A percentile compares a stretch with the other conserved stretches of the same genome.
Conservation (phyloP, 2,113 vertebrate genomes). For the Tyto alba region DNA sequence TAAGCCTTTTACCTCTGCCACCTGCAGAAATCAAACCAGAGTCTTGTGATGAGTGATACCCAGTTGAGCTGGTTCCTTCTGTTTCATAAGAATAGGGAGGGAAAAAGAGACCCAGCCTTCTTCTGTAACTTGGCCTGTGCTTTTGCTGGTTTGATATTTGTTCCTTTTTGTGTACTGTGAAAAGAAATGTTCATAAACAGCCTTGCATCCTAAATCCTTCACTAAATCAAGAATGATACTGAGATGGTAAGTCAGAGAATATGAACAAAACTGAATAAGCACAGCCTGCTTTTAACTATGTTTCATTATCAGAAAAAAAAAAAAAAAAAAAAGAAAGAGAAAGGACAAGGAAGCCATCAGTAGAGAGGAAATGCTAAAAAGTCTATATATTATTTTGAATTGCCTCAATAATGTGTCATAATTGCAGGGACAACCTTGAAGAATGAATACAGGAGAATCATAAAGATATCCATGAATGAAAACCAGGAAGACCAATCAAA, state of each 20-base stretch:
- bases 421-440: conserved; percentile 71
- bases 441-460: conserved; percentile 63
- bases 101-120: not conserved
- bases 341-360: conserved; percentile 70
- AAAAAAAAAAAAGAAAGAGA: not conserved
- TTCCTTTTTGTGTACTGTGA: not conserved
- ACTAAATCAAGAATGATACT: conserved; percentile 5
- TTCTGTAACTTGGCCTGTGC: not conserved
- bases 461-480: conserved; percentile 63
- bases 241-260: not conserved
- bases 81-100: not conserved
- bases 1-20: conserved; percentile 7
- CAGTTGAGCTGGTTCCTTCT: conserved; percentile 10
- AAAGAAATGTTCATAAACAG: conserved; percentile 36
- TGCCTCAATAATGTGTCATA: conserved; percentile 67
- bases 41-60: not conserved
- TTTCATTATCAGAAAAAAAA: not conserved
- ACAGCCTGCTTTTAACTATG: not conserved
- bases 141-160: conserved; percentile 12
- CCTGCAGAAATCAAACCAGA: conserved; percentile 29
- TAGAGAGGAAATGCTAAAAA: conserved; percentile 69
- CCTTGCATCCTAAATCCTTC: not conserved
- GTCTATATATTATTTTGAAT: conserved; percentile 75
- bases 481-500: conserved; percentile 63
- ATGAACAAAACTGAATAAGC: not conserved